Evolutionary conservation across 2,888 invertebrate species (phyloP), one percentile per base, ranked within the genome.

Genomic region (Clostera curtula): DNA sequence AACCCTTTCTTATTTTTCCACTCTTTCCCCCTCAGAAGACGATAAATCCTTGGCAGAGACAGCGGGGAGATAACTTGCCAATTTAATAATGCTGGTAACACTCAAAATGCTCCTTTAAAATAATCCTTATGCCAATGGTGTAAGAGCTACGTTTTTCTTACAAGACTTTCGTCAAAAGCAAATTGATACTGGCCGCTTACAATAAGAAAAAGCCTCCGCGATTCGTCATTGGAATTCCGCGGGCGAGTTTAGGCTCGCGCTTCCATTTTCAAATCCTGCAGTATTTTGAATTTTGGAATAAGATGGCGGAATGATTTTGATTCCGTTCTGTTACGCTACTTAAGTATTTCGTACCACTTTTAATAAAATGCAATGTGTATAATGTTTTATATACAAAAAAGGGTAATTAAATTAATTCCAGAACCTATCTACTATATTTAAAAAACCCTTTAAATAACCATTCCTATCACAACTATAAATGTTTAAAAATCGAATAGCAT

Each of bases 191-290:
- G 43, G 66, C 47, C 36, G 42, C 58, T 57, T 56, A 56, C 63
- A 70, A 76, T 70, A 77, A 76, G 82, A 82, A 82, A 82, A 80
- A 82, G 72, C 77, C 71, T 74, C 63, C 67, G 60, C 77, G 74
- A 79, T 75, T 77, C 82, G 77, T 82, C 82, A 82, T 82, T 82
- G 71, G 64, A 72, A 82, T 82, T 79, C 77, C 76, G 72, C 75
- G 77, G 74, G 64, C 68, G 74, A 71, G 63, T 67, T 68, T 63
- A 57, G 57, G 54, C 53, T 56, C 43, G 28, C 9, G 57, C 61
- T 67, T 66, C 69, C 64, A 71, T 75, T 73, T 74, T 71, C 73
- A 66, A 68, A 69, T 56, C 55, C 56, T 41, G 36, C 36, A 59
- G 47, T 49, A 59, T 65, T 73, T 69, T 58, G 54, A 61, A 63